Base-by-base conservation (phyloP, 2,888 invertebrate genomes). In the Drosophila incognita region DNA sequence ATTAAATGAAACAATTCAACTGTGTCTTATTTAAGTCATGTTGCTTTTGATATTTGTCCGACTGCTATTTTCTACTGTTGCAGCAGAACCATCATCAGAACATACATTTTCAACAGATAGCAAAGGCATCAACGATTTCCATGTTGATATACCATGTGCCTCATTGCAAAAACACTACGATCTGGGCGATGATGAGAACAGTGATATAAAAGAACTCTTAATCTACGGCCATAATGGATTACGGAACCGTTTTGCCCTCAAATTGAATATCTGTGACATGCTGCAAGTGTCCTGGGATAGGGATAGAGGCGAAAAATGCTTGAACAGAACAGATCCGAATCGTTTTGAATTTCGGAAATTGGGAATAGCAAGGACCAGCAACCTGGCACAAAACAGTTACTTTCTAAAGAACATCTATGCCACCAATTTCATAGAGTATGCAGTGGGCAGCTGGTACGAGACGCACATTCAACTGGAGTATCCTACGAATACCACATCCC, bases 151-250 rank as follows among this genome's bases (percentile, higher is more conserved):
- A 0, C 0, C 10, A 0, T 65, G 62, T 10, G 0, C 3, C 0
- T 0, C 10, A 0, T 0, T 54, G 8, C 1, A 21, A 6, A 5
- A 54, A 2, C 73, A 66, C 21, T 51, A n/a, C 8, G 53, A 79
- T 66, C 29, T 79, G 10, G 1, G 10, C 6, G 7, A 36, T 0
- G 0, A 5, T 0, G 8, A 29, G 5, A n/a, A 57, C 15, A 2
- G 0, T 7, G 1, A 6, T 1, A 4, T 38, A 0, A 38, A 40
- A 2, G 1, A 54, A 0, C 13, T 62, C 1, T 10, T 82, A 29
- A 0, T 67, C 2, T 49, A 13, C 38, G 80, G 68, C 2, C 80
- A 80, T 21, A 80, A 79, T 60, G 80, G 82, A 29, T n/a, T 79
- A 5, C 68, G 80, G 1, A 79, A 82, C 67, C 80, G 80, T 0